phyloP scores from a whole-genome alignment of 2,888 invertebrate species.

The Helleia helle region DNA sequence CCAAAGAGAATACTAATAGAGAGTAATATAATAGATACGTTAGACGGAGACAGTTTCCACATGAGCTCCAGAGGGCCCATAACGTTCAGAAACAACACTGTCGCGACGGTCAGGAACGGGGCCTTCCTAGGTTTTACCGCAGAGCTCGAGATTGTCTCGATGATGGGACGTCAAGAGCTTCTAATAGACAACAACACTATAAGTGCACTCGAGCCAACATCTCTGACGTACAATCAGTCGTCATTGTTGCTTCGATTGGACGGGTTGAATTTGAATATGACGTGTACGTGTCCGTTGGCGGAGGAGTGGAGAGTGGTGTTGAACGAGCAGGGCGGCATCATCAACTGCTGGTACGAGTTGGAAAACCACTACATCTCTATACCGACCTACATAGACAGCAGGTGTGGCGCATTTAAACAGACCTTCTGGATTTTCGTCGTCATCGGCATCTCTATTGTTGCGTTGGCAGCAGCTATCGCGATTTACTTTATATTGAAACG shows the following conservation, averaged over 20 bases:
- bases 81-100: conserved; percentile 78
- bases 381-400: conserved; percentile 50
- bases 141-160: conserved; percentile 56
- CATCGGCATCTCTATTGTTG: conserved; percentile 58
- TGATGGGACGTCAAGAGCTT: conserved; percentile 60
- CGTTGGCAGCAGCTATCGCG: conserved; percentile 59
- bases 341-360: conserved; percentile 55
- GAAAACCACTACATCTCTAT: conserved; percentile 50
- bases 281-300: conserved; percentile 72
- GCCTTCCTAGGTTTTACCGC: conserved; percentile 76
- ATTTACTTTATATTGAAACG: conserved; percentile 57
- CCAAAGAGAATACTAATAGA: conserved; percentile 76
- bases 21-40: conserved; percentile 69
- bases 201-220: conserved; percentile 65
- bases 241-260: conserved; percentile 73
- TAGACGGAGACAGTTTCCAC: conserved; percentile 79
- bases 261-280: conserved; percentile 72
- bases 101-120: conserved; percentile 71
- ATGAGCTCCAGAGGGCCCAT: conserved; percentile 76
- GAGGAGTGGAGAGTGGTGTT: conserved; percentile 48
- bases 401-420: conserved; percentile 57
- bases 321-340: conserved; percentile 45
- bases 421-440: conserved; percentile 63
- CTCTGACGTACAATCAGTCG: conserved; percentile 72
- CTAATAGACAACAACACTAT: conserved; percentile 79